Conservation (phyloP, 2,113 vertebrate genomes). For the Morone chrysops region DNA sequence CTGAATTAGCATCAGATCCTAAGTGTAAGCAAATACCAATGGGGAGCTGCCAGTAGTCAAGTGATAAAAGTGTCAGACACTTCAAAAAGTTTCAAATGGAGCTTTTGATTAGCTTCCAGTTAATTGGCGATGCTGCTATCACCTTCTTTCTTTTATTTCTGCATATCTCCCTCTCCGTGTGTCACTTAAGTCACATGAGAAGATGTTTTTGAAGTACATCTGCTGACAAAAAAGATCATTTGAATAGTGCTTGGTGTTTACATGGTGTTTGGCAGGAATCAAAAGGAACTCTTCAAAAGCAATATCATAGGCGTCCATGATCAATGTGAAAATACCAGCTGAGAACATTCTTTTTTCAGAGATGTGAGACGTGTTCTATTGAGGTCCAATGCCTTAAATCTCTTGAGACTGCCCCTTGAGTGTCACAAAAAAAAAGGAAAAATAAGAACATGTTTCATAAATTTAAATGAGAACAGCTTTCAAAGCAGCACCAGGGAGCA, state of each 20-base stretch:
- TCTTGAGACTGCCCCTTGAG: conserved; percentile 34
- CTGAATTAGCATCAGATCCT: conserved; percentile 15
- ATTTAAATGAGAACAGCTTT: conserved; percentile 39
- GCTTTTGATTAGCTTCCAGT: conserved; percentile 27
- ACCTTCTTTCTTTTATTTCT: background rate
- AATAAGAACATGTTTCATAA: conserved; percentile 28
- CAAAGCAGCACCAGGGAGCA: conserved; percentile 20
- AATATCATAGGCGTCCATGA: conserved; percentile 56
- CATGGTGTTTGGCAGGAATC: conserved; percentile 62
- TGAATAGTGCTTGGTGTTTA: conserved; percentile 56
- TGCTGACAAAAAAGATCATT: conserved; percentile 24
- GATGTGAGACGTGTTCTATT: conserved; percentile 31
- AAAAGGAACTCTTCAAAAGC: conserved; percentile 62
- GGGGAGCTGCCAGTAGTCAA: conserved; percentile 2
- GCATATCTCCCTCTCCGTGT: background rate
- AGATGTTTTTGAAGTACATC: conserved; percentile 36
- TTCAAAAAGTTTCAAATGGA: conserved; percentile 25
- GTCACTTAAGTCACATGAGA: conserved; percentile 6
- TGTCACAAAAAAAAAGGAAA: background rate
- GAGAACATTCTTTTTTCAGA: conserved; percentile 35
- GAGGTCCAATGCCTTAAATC: conserved; percentile 41
- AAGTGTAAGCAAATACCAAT: conserved; percentile 2
- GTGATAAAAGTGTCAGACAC: conserved; percentile 13
- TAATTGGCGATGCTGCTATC: conserved; percentile 17
- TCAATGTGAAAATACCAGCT: conserved; percentile 45